phyloP scores from a whole-genome alignment of 2,797 vertebrate genomes.

The Taeniopygia guttata region DNA sequence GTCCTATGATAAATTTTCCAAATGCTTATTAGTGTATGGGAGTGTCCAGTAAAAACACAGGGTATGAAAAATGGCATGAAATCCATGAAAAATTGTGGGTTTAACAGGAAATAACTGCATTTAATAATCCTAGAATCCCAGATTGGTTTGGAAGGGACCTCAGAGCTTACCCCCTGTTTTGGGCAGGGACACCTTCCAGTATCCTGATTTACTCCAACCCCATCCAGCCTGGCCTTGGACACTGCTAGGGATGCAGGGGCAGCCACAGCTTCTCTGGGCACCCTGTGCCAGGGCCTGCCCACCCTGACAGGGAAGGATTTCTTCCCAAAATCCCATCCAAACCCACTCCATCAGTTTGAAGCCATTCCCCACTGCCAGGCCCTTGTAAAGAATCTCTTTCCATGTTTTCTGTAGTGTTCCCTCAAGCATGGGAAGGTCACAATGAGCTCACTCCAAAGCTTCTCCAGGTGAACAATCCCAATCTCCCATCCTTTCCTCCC shows the following conservation, averaged over 20 bases:
- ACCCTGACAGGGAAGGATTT: rapidly evolving
- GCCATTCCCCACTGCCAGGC: neutral
- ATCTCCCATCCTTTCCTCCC: rapidly evolving
- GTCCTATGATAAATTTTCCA: neutral
- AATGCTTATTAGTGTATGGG: neutral
- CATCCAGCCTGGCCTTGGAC: rapidly evolving
- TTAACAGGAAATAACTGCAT: neutral
- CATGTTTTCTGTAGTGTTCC: neutral
- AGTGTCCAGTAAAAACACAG: neutral
- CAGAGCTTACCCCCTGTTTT: neutral
- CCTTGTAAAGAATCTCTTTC: neutral
- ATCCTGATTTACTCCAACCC: rapidly evolving
- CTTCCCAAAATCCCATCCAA: neutral
- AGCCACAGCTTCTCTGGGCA: neutral
- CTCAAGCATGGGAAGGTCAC: neutral
- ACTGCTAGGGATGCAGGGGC: neutral
- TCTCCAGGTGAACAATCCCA: neutral
- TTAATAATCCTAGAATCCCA: neutral
- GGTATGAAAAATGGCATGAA: neutral
- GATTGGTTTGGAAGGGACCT: neutral
- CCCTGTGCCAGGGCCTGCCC: neutral
- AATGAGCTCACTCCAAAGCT: rapidly evolving
- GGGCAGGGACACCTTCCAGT: neutral
- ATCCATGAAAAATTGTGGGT: neutral
- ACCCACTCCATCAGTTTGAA: neutral